These are phyloP conservation scores for Chrysolina haemoptera DNA, from an alignment of 2,888 invertebrate genomes.

Conservation along the genomic window DNA sequence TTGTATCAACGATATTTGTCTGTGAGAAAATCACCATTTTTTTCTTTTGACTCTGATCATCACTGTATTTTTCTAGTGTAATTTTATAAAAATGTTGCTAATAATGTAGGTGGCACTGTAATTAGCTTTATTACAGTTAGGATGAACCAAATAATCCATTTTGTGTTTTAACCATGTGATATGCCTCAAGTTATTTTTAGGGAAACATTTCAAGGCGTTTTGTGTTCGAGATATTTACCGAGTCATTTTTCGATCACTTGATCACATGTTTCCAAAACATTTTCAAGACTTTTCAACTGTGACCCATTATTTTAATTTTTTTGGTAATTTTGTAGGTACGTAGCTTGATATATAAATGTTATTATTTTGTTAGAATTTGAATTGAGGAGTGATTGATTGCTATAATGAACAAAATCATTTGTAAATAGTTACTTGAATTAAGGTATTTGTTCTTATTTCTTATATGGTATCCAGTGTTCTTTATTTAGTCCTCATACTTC, in stretches of 20 bases:
- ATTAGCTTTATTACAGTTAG: slow-evolving; percentile 27
- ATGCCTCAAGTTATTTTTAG: slow-evolving; percentile 13
- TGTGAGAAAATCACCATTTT: slow-evolving; percentile 13
- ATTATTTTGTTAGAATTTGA: background rate
- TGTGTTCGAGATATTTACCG: background rate
- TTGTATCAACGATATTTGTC: slow-evolving; percentile 2
- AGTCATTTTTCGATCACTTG: background rate
- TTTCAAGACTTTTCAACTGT: background rate
- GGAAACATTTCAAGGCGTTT: slow-evolving; percentile 7
- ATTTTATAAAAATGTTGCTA: slow-evolving; percentile 24
- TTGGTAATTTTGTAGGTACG: slow-evolving; percentile 1
- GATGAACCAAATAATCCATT: slow-evolving; percentile 22
- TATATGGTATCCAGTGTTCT: background rate
- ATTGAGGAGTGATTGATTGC: slow-evolving; percentile 24
- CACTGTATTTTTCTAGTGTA: slow-evolving; percentile 30
- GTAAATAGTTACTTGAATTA: slow-evolving; percentile 24
- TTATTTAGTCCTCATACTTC: slow-evolving; percentile 5
- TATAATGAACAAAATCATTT: slow-evolving; percentile 23
- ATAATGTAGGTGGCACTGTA: slow-evolving; percentile 10
- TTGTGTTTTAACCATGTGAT: slow-evolving; percentile 26
- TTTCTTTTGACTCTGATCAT: slow-evolving; percentile 5
- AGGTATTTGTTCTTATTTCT: slow-evolving; percentile 5
- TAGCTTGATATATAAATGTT: slow-evolving; percentile 8
- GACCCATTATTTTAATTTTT: slow-evolving; percentile 1
- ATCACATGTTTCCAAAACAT: background rate